Evolutionary conservation across 2,113 vertebrate species (phyloP).

Genomic region (Steatornis caripensis): DNA sequence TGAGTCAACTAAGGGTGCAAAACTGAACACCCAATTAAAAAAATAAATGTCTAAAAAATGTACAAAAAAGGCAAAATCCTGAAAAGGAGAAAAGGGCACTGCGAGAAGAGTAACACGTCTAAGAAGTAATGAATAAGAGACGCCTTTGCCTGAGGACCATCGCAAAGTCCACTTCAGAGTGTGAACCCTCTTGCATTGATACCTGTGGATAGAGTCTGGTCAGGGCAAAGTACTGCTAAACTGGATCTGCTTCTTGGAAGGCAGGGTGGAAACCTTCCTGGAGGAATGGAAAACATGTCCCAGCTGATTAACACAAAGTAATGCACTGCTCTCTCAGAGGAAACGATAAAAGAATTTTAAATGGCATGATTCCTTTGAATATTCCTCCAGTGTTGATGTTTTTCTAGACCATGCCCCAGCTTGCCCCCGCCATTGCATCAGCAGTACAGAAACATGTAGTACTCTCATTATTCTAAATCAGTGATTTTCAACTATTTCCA

Average conservation of each 20-base stretch:
- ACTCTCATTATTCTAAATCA: not conserved
- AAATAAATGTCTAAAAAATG: not conserved
- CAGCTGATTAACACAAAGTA: not conserved
- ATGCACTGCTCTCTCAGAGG: not conserved
- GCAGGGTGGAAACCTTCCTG: not conserved
- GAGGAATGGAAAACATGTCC: not conserved
- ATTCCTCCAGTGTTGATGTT: not conserved
- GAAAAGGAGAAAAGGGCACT: not conserved
- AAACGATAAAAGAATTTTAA: not conserved
- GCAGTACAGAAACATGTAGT: not conserved
- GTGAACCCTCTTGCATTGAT: not conserved
- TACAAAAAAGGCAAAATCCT: not conserved
- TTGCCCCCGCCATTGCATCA: not conserved
- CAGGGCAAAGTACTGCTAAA: not conserved
- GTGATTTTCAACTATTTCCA: not conserved
- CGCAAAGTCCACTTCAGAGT: not conserved
- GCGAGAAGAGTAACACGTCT: not conserved
- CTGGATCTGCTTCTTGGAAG: not conserved
- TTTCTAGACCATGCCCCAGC: not conserved
- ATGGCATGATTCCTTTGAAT: not conserved
- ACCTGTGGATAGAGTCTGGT: not conserved
- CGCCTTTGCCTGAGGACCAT: not conserved
- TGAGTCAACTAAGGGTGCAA: not conserved
- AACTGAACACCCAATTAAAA: not conserved
- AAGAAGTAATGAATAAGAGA: not conserved